Percentiles rank a stretch among this genome's conserved stretches.
These are phyloP conservation scores for Drosophila sp. DNA, from an alignment of 1,140 invertebrate species.

Conservation along the genomic window DNA sequence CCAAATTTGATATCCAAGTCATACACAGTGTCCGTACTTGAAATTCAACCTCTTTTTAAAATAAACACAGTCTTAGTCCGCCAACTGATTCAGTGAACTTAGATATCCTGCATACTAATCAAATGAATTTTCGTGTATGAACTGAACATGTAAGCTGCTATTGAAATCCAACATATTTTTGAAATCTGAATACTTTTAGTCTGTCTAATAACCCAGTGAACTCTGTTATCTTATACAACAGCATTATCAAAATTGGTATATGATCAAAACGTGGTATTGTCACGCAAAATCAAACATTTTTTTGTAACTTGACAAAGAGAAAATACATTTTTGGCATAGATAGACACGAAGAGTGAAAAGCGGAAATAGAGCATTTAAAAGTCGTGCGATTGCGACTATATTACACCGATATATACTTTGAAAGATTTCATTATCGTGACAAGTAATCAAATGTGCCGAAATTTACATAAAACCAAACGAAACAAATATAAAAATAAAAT, in stretches of 20 bases:
- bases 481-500: conserved; percentile 8
- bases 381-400: conserved; percentile 12
- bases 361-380: conserved; percentile 23
- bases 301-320: background rate
- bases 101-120: no score
- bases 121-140: no score
- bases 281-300: background rate
- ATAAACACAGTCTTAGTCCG: background rate
- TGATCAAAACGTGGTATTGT: background rate
- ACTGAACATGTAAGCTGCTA: no score
- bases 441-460: conserved; percentile 53
- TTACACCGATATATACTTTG: conserved; percentile 33
- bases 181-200: background rate
- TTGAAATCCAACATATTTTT: background rate
- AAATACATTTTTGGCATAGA: conserved; percentile 11
- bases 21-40: background rate
- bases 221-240: background rate
- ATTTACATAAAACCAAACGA: conserved; percentile 37
- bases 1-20: background rate
- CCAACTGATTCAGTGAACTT: background rate
- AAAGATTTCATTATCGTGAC: conserved; percentile 34
- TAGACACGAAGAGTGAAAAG: background rate
- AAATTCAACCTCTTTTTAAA: background rate
- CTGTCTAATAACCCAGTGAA: conserved; percentile 2
- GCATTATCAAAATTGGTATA: background rate